A percentile compares a stretch with the other conserved stretches of the same genome.
Conservation (phyloP, 2,113 vertebrate genomes). For the Tringa solitaria region DNA sequence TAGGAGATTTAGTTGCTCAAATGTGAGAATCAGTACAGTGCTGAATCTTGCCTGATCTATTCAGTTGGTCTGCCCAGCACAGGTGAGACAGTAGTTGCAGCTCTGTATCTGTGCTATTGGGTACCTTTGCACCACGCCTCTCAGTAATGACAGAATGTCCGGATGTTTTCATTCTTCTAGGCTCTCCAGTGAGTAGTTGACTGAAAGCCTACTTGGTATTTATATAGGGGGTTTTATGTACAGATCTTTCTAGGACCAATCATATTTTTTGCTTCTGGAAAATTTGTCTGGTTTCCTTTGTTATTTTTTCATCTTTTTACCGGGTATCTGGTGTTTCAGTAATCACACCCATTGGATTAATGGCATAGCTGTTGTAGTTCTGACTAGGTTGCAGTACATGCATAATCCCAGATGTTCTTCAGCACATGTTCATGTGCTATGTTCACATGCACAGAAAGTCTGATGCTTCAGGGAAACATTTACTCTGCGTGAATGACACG, state of each 20-base stretch:
- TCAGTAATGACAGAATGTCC: background rate
- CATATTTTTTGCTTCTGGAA: background rate
- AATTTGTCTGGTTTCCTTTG: background rate
- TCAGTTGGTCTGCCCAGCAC: background rate
- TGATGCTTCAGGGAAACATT: slow-evolving; percentile 42
- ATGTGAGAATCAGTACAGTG: background rate
- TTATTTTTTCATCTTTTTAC: background rate
- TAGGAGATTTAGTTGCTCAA: background rate
- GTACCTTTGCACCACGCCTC: background rate
- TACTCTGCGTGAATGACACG: background rate
- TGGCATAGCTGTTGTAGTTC: background rate
- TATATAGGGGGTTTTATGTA: background rate
- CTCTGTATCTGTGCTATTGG: background rate
- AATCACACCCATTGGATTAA: background rate
- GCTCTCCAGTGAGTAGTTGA: background rate
- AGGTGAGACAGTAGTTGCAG: background rate
- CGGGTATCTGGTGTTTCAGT: background rate
- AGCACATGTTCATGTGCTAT: background rate
- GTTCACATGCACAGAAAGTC: background rate
- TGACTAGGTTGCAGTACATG: background rate
- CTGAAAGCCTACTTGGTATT: background rate
- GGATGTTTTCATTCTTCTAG: background rate
- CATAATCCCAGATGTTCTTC: background rate
- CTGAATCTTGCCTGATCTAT: background rate
- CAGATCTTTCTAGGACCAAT: background rate